Percentiles rank a stretch among this genome's conserved stretches.
Evolutionary conservation across 1,140 invertebrate species (phyloP).

Genomic region (Helicoverpa zea): DNA sequence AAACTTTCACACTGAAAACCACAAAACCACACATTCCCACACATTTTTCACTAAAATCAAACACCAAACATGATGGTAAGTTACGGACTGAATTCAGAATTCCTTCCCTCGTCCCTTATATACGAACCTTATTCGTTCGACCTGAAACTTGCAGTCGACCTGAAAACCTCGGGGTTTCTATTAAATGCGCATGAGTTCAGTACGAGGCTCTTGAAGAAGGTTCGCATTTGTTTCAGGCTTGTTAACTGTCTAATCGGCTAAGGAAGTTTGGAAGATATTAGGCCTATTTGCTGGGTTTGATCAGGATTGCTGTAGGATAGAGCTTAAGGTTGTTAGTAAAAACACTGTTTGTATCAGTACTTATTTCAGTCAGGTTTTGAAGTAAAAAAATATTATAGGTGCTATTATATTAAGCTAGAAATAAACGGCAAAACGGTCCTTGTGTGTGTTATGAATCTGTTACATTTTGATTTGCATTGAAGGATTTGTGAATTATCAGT

Average conservation of each 20-base stretch:
- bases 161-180: conserved; percentile 52
- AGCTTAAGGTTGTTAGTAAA: not conserved
- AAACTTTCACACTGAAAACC: too few relatives aligned
- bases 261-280: not conserved
- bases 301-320: not conserved
- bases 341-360: not conserved
- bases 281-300: not conserved
- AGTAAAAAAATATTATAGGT: too few relatives aligned
- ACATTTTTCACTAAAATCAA: not conserved
- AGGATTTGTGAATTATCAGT: too few relatives aligned
- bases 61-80: conserved; percentile 49
- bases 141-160: conserved; percentile 66
- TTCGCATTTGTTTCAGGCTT: conserved; percentile 34
- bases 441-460: too few relatives aligned
- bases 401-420: too few relatives aligned
- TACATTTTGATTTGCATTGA: too few relatives aligned
- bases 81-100: conserved; percentile 55
- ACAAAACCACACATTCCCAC: not conserved
- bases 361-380: too few relatives aligned
- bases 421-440: not conserved
- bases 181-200: conserved; percentile 56
- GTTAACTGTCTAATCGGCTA: conserved; percentile 23
- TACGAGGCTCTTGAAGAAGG: conserved; percentile 20
- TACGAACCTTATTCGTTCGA: conserved; percentile 55
- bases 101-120: conserved; percentile 61